Evolutionary conservation across 2,113 vertebrate species (phyloP).

Genomic region (Formicarius rufipectus): DNA sequence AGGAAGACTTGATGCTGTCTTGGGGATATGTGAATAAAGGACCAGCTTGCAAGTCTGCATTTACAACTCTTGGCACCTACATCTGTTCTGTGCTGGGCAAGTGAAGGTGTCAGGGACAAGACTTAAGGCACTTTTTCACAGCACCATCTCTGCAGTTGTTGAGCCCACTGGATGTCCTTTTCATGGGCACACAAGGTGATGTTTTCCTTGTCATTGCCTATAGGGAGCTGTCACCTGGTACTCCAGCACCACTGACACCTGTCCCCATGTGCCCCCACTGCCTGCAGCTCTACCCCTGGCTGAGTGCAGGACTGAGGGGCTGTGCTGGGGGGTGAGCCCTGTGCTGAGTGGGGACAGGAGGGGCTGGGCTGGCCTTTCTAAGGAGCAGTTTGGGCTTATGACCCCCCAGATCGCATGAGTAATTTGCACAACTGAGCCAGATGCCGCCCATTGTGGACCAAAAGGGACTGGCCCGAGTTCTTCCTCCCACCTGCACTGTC

Average conservation of each 20-base stretch:
- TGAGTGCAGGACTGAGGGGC: neutral
- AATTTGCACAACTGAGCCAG: slow-evolving; percentile 61
- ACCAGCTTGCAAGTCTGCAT: neutral
- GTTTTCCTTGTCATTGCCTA: neutral
- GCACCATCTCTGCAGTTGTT: neutral
- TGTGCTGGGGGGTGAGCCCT: neutral
- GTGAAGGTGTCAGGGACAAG: neutral
- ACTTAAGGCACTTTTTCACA: neutral
- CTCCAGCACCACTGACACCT: neutral
- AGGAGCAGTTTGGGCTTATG: neutral
- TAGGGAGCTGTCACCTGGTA: neutral
- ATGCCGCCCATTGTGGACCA: neutral
- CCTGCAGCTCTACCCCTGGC: neutral
- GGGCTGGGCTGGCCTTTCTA: neutral
- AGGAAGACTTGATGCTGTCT: neutral
- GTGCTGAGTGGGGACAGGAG: neutral
- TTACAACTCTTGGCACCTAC: neutral
- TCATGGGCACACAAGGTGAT: neutral
- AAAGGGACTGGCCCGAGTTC: neutral
- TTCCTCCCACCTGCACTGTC: neutral
- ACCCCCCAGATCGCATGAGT: neutral
- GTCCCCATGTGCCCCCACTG: neutral
- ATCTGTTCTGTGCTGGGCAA: neutral
- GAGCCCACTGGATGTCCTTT: neutral
- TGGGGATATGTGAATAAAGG: neutral